A percentile compares a stretch with the other conserved stretches of the same genome.
phyloP scores from a whole-genome alignment of 2,888 invertebrate species.

The Perizoma affinitatum region DNA sequence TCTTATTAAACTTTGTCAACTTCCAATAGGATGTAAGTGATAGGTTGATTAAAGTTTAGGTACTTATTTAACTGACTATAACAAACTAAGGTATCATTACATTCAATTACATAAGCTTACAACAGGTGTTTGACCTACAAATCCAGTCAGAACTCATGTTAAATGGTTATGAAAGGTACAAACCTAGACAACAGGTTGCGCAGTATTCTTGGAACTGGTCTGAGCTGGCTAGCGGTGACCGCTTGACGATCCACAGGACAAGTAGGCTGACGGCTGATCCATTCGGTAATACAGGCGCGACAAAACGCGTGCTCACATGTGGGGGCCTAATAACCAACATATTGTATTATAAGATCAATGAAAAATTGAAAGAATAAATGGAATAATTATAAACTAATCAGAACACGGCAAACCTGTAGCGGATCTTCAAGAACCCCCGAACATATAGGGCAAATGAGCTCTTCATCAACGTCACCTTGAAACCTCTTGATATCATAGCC shows the following conservation, averaged over 20 bases:
- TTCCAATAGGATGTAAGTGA: too few relatives aligned
- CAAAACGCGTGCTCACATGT: slow-evolving; percentile 99
- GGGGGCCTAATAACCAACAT: slow-evolving; percentile 87
- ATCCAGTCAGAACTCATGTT: slow-evolving; percentile 30
- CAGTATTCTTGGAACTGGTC: slow-evolving; percentile 96
- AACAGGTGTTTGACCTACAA: slow-evolving; percentile 53
- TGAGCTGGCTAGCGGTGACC: slow-evolving; percentile 93
- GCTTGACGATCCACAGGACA: slow-evolving; percentile 97
- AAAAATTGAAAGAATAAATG: slow-evolving; percentile 5
- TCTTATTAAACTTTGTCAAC: slow-evolving; percentile 6
- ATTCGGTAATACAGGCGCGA: slow-evolving; percentile 96
- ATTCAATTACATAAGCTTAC: slow-evolving; percentile 42
- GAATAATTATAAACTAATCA: slow-evolving; percentile 7
- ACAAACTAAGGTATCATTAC: slow-evolving; percentile 8
- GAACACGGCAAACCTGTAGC: slow-evolving; percentile 88
- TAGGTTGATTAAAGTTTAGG: too few relatives aligned
- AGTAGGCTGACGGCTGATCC: slow-evolving; percentile 96
- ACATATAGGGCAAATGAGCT: slow-evolving; percentile 97
- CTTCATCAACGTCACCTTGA: slow-evolving; percentile 98
- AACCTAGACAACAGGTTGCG: slow-evolving; percentile 95
- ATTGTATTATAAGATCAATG: slow-evolving; percentile 10
- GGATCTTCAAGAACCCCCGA: slow-evolving; percentile 97
- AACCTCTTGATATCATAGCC: slow-evolving; percentile 97
- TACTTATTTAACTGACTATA: slow-evolving; percentile 4
- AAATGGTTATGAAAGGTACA: slow-evolving; percentile 45